These are phyloP conservation scores for Enteromius mattozi DNA, from an alignment of 2,797 vertebrate species.

Conservation along the genomic window DNA sequence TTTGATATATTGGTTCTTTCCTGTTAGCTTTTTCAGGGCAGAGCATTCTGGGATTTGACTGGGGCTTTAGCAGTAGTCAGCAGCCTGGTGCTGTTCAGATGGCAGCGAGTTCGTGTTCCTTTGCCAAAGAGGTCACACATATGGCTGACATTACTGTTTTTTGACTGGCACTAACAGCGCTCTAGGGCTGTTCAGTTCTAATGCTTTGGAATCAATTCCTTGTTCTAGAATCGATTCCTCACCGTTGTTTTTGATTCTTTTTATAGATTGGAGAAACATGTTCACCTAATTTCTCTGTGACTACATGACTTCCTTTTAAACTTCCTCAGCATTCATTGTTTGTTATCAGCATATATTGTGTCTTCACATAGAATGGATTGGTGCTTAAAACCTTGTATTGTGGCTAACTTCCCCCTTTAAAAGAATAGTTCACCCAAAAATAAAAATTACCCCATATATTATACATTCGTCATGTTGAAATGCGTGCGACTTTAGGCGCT, in stretches of 20 bases:
- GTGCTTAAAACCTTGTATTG: background rate
- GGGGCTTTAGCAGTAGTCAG: conserved; percentile 30
- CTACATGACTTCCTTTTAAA: background rate
- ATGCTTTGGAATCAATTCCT: background rate
- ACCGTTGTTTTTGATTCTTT: background rate
- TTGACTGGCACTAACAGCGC: conserved; percentile 39
- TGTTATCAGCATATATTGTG: background rate
- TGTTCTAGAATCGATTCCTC: background rate
- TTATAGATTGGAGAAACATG: background rate
- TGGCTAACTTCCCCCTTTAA: background rate
- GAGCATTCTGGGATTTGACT: conserved; percentile 29
- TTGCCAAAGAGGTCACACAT: conserved; percentile 55
- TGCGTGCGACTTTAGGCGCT: no score
- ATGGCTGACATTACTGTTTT: conserved; percentile 50
- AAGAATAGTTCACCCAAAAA: no score
- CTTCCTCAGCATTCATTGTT: background rate
- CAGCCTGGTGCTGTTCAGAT: conserved; percentile 10
- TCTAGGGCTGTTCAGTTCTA: background rate
- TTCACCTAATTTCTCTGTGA: background rate
- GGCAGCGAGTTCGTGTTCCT: conserved; percentile 18
- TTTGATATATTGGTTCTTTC: conserved; percentile 29
- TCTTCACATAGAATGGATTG: background rate
- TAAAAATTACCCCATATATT: no score
- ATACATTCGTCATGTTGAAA: no score
- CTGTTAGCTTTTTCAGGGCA: conserved; percentile 40